A percentile compares a stretch with the other conserved stretches of the same genome.
Conservation (phyloP, 2,113 vertebrate species). For the Percopsis transmontana region DNA sequence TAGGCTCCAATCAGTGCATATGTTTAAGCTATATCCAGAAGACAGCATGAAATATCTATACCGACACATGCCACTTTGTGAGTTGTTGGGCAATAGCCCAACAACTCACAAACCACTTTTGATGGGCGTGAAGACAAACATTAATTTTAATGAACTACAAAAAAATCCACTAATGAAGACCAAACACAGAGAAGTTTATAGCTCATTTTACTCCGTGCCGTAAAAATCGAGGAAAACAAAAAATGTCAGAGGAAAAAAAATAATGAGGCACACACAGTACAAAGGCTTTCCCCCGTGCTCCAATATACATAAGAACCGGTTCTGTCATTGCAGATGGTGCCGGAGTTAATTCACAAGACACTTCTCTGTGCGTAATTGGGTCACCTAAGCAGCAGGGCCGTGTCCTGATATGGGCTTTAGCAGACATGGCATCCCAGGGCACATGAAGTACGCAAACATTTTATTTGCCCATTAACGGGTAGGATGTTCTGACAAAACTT, state of each 20-base stretch:
- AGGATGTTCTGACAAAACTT: conserved; percentile 55
- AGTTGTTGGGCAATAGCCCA: too few species aligned
- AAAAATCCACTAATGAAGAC: conserved; percentile 34
- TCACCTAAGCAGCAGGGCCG: conserved; percentile 42
- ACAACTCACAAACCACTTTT: too few species aligned
- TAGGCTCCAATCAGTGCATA: too few species aligned
- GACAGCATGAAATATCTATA: too few species aligned
- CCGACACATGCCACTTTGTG: too few species aligned
- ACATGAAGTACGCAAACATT: conserved; percentile 41
- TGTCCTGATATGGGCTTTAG: conserved; percentile 31
- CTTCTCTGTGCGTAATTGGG: conserved; percentile 50
- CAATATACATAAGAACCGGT: conserved; percentile 26
- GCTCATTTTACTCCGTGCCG: conserved; percentile 12
- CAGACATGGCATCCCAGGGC: conserved; percentile 40
- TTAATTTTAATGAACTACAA: conserved; percentile 8
- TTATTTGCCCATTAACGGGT: conserved; percentile 57
- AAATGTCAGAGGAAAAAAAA: conserved; percentile 18
- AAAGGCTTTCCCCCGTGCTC: conserved; percentile 2
- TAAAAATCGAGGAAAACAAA: conserved; percentile 9
- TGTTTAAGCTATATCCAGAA: too few species aligned
- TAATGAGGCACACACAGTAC: conserved; percentile 36
- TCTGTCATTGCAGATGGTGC: conserved; percentile 36
- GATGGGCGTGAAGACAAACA: too few species aligned
- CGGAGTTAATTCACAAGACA: conserved; percentile 37
- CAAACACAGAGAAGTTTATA: conserved; percentile 30